phyloP scores from a whole-genome alignment of 2,797 vertebrate genomes.

The Momotus momota region DNA sequence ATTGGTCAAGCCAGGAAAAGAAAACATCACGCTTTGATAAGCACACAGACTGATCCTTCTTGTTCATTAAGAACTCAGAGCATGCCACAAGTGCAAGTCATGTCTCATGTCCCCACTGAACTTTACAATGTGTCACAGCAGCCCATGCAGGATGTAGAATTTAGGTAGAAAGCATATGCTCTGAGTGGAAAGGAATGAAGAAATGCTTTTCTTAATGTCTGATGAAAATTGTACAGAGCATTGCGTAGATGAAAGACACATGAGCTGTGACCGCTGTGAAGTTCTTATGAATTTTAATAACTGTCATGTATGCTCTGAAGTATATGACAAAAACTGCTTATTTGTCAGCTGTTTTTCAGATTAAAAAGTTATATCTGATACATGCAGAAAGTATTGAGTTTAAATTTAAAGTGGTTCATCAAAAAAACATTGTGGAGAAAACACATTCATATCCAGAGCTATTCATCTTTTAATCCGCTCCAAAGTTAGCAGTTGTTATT shows the following conservation, averaged over 20 bases:
- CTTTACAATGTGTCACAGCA: background rate
- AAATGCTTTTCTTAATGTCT: background rate
- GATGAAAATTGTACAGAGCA: background rate
- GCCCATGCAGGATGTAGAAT: background rate
- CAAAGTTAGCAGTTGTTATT: background rate
- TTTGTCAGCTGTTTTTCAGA: slow-evolving; percentile 49
- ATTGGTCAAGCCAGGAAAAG: background rate
- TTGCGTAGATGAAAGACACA: slow-evolving; percentile 25
- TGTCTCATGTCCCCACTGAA: background rate
- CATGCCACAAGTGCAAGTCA: background rate
- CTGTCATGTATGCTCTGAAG: slow-evolving; percentile 24
- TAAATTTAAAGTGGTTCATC: background rate
- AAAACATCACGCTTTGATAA: slow-evolving; percentile 9
- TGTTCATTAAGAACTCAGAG: background rate
- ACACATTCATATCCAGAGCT: background rate
- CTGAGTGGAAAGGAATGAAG: background rate
- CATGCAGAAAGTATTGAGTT: background rate
- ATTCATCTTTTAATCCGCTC: background rate
- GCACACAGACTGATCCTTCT: background rate
- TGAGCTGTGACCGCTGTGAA: slow-evolving; percentile 44
- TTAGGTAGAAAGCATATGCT: background rate
- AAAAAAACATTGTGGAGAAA: background rate
- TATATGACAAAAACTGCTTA: slow-evolving; percentile 36
- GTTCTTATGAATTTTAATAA: slow-evolving; percentile 58
- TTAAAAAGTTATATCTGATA: slow-evolving; percentile 21